Evolutionary conservation across 2,888 invertebrate species (phyloP).

Genomic region (Agrochola lota): DNA sequence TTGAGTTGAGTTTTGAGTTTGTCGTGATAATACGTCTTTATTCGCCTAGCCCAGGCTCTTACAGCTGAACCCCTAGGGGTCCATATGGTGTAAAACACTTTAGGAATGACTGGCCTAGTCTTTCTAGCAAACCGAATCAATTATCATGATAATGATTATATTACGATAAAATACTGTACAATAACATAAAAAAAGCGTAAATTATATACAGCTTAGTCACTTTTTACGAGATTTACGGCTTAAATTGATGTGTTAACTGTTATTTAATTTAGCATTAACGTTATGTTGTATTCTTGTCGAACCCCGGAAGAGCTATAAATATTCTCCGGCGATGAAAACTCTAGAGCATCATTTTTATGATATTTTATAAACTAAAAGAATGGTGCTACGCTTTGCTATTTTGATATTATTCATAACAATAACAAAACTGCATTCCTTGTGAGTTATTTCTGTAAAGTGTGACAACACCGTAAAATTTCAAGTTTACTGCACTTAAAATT

Average conservation of each 20-base stretch:
- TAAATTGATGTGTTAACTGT: neutral
- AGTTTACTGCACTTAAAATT: neutral
- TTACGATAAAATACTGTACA: neutral
- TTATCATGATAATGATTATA: neutral
- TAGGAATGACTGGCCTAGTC: neutral
- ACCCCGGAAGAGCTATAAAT: constrained; percentile 16
- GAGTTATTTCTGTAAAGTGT: constrained; percentile 18
- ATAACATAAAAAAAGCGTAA: neutral
- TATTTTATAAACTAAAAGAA: constrained; percentile 25
- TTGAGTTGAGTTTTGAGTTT: too few species aligned
- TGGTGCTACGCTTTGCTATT: constrained; percentile 24
- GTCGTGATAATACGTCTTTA: neutral
- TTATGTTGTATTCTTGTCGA: neutral
- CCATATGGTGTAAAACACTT: neutral
- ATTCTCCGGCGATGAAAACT: neutral
- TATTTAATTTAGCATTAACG: neutral
- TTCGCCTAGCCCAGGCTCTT: neutral
- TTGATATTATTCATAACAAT: constrained; percentile 25
- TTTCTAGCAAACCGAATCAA: neutral
- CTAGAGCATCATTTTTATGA: constrained; percentile 33
- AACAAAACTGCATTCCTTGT: constrained; percentile 26
- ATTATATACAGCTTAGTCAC: neutral
- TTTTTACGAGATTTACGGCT: neutral
- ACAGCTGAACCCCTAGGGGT: neutral
- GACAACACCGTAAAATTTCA: neutral